phyloP scores from a whole-genome alignment of 2,888 invertebrate species.

The Steinernema carpocapsae region DNA sequence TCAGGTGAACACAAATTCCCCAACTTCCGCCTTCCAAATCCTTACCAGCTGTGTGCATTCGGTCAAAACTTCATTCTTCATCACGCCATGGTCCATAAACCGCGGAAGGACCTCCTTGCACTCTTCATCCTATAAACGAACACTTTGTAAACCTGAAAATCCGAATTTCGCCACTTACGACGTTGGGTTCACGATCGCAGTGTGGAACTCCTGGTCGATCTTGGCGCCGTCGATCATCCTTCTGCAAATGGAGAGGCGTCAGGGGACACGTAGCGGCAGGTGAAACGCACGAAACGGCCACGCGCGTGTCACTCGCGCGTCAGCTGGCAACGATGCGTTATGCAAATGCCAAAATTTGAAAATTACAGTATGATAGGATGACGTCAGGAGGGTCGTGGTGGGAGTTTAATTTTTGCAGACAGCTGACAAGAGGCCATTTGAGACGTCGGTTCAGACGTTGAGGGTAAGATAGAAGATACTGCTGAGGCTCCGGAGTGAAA shows the following conservation, averaged over 20 bases:
- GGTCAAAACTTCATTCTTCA: background rate
- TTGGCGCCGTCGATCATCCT: conserved; percentile 14
- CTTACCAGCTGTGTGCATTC: background rate
- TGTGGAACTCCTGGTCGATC: conserved; percentile 16
- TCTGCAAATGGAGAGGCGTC: background rate
- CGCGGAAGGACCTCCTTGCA: background rate
- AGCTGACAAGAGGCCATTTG: too few relatives aligned
- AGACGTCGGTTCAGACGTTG: too few relatives aligned
- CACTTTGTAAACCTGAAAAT: background rate
- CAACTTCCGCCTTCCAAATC: background rate
- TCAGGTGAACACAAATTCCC: too few relatives aligned
- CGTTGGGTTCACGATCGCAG: background rate
- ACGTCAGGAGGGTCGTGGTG: background rate
- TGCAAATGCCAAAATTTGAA: background rate
- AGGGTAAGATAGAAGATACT: too few relatives aligned
- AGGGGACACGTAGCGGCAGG: background rate
- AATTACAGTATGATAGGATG: background rate
- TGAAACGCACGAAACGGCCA: background rate
- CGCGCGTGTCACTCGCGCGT: too few relatives aligned
- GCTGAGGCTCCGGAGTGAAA: too few relatives aligned
- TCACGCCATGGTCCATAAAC: background rate
- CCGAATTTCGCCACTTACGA: background rate
- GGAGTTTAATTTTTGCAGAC: background rate
- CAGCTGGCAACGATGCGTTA: too few relatives aligned
- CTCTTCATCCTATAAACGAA: conserved; percentile 6